Conservation (phyloP, 2,888 invertebrate species). For the Phania funesta region DNA sequence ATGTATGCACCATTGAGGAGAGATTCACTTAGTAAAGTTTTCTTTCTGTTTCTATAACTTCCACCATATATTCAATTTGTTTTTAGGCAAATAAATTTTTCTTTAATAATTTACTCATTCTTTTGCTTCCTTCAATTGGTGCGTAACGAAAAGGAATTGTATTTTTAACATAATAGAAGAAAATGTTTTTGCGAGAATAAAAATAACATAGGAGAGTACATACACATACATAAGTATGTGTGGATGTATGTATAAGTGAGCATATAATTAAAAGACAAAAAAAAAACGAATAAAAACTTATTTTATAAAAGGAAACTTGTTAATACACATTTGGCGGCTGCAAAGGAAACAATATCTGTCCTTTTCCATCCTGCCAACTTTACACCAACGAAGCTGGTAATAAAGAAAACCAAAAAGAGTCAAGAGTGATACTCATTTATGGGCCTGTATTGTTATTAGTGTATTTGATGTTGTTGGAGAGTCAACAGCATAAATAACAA, state of each 20-base stretch:
- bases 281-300: neutral
- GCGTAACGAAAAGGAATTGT: constrained; percentile 7
- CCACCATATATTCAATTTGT: neutral
- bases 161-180: constrained; percentile 10
- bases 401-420: constrained; percentile 30
- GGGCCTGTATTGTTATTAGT: neutral
- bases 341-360: constrained; percentile 54
- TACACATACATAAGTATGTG: neutral
- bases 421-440: constrained; percentile 20
- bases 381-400: constrained; percentile 51
- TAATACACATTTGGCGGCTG: constrained; percentile 48
- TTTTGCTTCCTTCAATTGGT: neutral
- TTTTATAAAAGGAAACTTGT: constrained; percentile 37
- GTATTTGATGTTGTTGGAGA: neutral
- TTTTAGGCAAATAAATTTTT: neutral
- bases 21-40: constrained; percentile 1
- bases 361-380: constrained; percentile 44
- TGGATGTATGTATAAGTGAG: constrained; percentile 4
- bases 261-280: constrained; percentile 30
- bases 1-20: neutral
- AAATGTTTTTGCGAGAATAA: neutral
- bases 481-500: constrained; percentile 52
- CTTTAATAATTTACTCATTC: constrained; percentile 14
- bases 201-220: constrained; percentile 5
- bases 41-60: constrained; percentile 13